These are phyloP conservation scores for Hirtodrosophila histrioides DNA, from an alignment of 2,888 invertebrate species.

Conservation along the genomic window DNA sequence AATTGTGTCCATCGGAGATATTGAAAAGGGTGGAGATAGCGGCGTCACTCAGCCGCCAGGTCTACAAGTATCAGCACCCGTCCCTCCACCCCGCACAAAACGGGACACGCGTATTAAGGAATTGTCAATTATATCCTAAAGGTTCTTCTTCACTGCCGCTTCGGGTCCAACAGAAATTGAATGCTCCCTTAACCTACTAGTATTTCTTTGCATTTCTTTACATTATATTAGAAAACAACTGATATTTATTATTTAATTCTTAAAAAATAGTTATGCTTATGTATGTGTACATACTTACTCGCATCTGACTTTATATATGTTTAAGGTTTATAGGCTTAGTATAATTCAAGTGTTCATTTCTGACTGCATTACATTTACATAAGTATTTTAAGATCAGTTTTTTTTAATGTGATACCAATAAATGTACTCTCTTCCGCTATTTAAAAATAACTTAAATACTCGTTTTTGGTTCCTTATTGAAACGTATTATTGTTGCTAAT, in stretches of 20 bases:
- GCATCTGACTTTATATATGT: slow-evolving; percentile 5
- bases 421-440: not conserved
- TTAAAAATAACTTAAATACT: not conserved
- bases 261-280: slow-evolving; percentile 8
- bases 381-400: slow-evolving; percentile 10
- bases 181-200: slow-evolving; percentile 14
- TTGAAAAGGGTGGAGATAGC: slow-evolving; percentile 26
- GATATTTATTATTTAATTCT: slow-evolving; percentile 19
- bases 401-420: slow-evolving; percentile 20
- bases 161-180: not conserved
- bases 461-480: too few relatives aligned
- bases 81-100: slow-evolving; percentile 82
- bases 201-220: slow-evolving; percentile 50
- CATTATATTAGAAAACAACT: slow-evolving; percentile 11
- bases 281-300: not conserved
- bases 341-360: slow-evolving; percentile 24
- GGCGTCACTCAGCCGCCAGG: slow-evolving; percentile 9
- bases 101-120: slow-evolving; percentile 76
- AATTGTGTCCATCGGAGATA: slow-evolving; percentile 14
- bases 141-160: not conserved
- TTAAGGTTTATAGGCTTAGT: slow-evolving; percentile 1
- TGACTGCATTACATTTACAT: slow-evolving; percentile 25
- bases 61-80: slow-evolving; percentile 54
- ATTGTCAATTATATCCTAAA: slow-evolving; percentile 54
- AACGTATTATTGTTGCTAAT: too few relatives aligned